Base-by-base conservation (phyloP, 2,888 invertebrate genomes). In the Auanema freiburgensis region DNA sequence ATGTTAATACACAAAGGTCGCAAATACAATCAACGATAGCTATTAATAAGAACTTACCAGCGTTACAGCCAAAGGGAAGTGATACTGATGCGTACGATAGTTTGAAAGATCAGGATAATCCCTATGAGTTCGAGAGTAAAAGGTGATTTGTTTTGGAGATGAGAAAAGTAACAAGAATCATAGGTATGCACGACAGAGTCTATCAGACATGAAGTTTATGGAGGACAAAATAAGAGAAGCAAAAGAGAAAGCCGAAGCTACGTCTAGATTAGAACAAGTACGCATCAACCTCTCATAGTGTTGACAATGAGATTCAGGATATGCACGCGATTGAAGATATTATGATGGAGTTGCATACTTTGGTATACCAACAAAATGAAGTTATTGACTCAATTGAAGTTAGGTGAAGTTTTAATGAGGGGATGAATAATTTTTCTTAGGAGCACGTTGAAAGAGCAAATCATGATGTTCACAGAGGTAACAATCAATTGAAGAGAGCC, bases 311-410 rank as follows among this genome's bases (percentile, higher is more conserved):
- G 16, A n/a, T 2, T 40, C 33, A 66, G 65, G 81, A 81, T 57
- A 77, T 80, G 67, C 65, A 74, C 41, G 80, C 80, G 59, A 65
- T 81, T 23, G 75, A 79, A 55, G 68, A 78, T 51, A 78, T 81
- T 12, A 79, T 80, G 63, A 54, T 50, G 23, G 79, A 81, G 49
- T 58, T 81, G 25, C 60, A 66, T 10, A 66, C 66, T 40, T 74
- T 81, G 24, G 81, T 81, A 6, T 77, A 81, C 52, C 77, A 71
- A 41, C 80, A 80, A 57, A 77, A 80, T 57, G 80, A 80, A 53
- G 68, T 79, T 50, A 76, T 80, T 12, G 80, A 80, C 63, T 74
- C 74, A 8, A 80, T 80, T 51, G 74, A 73, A 63, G 67, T 68
- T 16, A 14, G 12, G 11, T 18, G 25, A 46, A 50, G 21, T 33